A percentile compares a stretch with the other conserved stretches of the same genome.
Evolutionary conservation across 2,113 vertebrate genomes (phyloP).

Genomic region (Apaloderma vittatum): DNA sequence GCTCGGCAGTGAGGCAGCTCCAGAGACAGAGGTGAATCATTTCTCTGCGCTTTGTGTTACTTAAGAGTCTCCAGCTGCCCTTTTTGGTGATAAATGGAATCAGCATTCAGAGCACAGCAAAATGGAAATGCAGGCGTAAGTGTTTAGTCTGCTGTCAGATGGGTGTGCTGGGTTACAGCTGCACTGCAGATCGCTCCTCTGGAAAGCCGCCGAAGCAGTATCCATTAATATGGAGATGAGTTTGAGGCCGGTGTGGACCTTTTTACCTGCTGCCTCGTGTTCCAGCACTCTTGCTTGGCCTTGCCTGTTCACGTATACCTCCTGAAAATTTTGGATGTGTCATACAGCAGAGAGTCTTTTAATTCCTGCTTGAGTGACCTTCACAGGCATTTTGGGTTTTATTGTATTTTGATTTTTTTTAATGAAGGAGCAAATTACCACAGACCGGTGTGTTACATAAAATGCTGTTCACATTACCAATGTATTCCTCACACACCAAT

Average conservation of each 20-base stretch:
- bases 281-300: background rate
- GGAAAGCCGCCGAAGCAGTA: background rate
- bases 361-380: background rate
- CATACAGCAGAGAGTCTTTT: fast-evolving
- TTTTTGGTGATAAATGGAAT: background rate
- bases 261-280: background rate
- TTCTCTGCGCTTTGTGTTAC: background rate
- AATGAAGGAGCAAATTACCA: too few relatives aligned
- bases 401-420: too few relatives aligned
- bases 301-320: background rate
- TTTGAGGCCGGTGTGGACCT: background rate
- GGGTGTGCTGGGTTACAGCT: background rate
- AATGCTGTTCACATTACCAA: background rate
- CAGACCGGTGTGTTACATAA: background rate
- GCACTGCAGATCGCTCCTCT: background rate
- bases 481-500: background rate
- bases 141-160: background rate
- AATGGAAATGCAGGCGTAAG: background rate
- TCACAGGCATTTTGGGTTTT: background rate
- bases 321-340: background rate
- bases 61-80: background rate
- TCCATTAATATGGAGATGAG: background rate
- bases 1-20: background rate
- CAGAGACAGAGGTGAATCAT: background rate
- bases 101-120: background rate